phyloP scores from a whole-genome alignment of 2,113 vertebrate species.

The Petaurus breviceps region DNA sequence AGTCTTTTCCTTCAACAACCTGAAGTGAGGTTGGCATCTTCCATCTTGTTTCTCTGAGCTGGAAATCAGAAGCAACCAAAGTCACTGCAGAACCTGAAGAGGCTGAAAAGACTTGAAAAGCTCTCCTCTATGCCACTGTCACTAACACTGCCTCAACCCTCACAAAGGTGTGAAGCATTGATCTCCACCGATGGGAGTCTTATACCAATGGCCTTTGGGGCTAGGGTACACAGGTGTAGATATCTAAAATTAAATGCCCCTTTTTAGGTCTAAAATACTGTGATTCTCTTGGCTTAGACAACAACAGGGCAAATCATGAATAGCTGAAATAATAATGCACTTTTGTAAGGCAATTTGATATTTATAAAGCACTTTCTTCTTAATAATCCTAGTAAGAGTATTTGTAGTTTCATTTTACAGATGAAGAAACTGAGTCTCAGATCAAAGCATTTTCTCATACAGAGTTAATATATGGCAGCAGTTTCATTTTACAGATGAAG shows the following conservation, averaged over 20 bases:
- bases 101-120: not conserved
- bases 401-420: not conserved
- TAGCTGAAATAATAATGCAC: not conserved
- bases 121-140: not conserved
- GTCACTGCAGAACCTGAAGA: not conserved
- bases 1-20: not conserved
- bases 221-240: not conserved
- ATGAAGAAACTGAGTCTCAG: not conserved
- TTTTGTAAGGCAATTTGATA: not conserved
- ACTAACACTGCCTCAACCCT: not conserved
- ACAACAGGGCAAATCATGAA: not conserved
- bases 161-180: not conserved
- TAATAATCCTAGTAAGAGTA: not conserved
- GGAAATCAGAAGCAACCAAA: not conserved
- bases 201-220: not conserved
- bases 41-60: not conserved
- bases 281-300: not conserved
- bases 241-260: not conserved
- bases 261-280: not conserved
- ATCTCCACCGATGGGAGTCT: not conserved
- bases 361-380: not conserved
- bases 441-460: not conserved
- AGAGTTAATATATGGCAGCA: not conserved
- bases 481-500: too few species aligned
- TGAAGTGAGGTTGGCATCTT: not conserved